A percentile compares a stretch with the other conserved stretches of the same genome.
Conservation (phyloP, 1,140 invertebrate species). For the Brachionus calyciflorus region DNA sequence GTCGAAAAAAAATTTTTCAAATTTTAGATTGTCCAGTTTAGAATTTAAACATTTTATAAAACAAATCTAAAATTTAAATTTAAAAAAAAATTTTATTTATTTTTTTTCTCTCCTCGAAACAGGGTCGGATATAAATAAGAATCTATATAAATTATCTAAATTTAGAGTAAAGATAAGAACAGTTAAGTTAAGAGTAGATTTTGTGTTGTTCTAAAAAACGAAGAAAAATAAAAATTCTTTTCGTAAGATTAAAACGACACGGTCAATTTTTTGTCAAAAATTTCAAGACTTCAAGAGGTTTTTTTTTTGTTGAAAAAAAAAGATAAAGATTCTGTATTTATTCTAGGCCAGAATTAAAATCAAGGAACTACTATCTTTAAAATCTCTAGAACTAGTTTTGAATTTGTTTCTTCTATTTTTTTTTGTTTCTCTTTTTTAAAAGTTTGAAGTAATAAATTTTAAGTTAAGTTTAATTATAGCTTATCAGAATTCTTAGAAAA, state of each 20-base stretch:
- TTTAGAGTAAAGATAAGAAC: too few relatives aligned
- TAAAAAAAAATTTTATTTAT: not conserved
- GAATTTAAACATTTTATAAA: not conserved
- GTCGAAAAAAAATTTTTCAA: too few relatives aligned
- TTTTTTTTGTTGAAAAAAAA: not conserved
- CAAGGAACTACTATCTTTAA: conserved; percentile 6
- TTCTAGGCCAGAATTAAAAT: conserved; percentile 18
- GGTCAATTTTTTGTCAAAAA: conserved; percentile 13
- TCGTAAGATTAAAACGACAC: conserved; percentile 24
- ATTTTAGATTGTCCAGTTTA: conserved; percentile 12
- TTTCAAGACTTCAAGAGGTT: not conserved
- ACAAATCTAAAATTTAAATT: not conserved
- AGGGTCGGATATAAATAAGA: too few relatives aligned
- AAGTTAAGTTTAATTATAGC: conserved; percentile 32
- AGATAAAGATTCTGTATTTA: not conserved
- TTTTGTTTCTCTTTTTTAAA: not conserved
- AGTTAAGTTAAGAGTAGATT: too few relatives aligned
- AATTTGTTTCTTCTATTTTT: conserved; percentile 1
- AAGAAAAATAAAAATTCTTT: too few relatives aligned
- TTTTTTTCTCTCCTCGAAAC: too few relatives aligned
- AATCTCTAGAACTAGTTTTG: not conserved
- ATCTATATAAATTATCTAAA: too few relatives aligned
- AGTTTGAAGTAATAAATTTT: conserved; percentile 17
- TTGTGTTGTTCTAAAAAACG: too few relatives aligned
- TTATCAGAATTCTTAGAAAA: too few relatives aligned